Conservation (phyloP, 2,113 vertebrate genomes). For the Pagrus major region DNA sequence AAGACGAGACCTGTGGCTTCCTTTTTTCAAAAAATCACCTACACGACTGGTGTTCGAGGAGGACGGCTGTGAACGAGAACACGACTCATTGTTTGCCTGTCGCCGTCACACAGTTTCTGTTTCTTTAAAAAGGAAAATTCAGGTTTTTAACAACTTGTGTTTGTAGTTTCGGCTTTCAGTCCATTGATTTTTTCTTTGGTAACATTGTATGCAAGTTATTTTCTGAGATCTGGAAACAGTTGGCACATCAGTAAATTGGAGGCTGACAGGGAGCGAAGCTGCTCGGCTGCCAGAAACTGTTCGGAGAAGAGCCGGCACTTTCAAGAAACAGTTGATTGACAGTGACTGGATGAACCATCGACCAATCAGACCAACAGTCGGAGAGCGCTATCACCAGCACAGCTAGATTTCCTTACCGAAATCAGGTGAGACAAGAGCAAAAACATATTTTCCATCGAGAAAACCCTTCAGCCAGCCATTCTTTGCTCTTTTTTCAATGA, state of each 20-base stretch:
- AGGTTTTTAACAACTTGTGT: not conserved
- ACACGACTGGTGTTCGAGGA: not conserved
- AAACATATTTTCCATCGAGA: no score
- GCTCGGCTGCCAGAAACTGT: no score
- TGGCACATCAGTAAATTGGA: no score
- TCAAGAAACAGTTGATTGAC: no score
- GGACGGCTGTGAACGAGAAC: conserved; percentile 16
- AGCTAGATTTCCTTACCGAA: no score
- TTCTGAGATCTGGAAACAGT: not conserved
- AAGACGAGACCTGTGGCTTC: conserved; percentile 59
- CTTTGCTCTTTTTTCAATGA: no score
- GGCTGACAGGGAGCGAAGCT: not conserved
- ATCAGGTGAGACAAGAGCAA: no score
- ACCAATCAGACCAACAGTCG: no score
- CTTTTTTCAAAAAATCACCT: conserved; percentile 47
- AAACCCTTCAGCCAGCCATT: no score
- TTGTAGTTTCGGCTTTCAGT: not conserved
- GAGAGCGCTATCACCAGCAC: no score
- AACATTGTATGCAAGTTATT: not conserved
- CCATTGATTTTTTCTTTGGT: not conserved
- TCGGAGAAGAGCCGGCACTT: no score
- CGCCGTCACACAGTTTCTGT: not conserved
- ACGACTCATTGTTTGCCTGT: not conserved
- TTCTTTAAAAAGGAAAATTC: conserved; percentile 7
- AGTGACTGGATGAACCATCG: no score